Conservation (phyloP, 2,888 invertebrate genomes). For the Scelioninae gen. 1 region DNA sequence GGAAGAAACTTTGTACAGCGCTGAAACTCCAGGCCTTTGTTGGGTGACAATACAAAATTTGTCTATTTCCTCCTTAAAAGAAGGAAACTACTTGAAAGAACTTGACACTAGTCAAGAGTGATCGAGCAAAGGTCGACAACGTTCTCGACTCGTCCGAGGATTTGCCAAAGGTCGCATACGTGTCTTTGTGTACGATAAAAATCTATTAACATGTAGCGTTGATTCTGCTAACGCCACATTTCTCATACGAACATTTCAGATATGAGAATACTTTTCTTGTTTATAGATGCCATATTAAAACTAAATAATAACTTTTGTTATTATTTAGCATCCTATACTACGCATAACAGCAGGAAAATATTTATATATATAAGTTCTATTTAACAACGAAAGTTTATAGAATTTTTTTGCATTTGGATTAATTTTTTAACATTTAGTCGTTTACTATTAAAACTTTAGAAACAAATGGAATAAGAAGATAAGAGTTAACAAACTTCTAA, state of each 20-base stretch:
- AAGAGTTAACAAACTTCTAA: too few relatives aligned
- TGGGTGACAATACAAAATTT: conserved; percentile 47
- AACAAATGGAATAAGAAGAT: too few relatives aligned
- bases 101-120: conserved; percentile 52
- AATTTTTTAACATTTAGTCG: too few relatives aligned
- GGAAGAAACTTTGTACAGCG: conserved; percentile 15
- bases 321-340: not conserved
- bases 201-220: conserved; percentile 33
- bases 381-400: too few relatives aligned
- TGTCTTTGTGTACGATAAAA: conserved; percentile 49
- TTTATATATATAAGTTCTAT: not conserved
- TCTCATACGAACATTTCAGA: conserved; percentile 32
- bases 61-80: conserved; percentile 57
- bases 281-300: not conserved
- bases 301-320: conserved; percentile 5
- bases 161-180: conserved; percentile 53
- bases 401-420: too few relatives aligned
- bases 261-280: conserved; percentile 15
- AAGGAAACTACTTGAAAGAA: conserved; percentile 31
- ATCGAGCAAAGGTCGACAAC: conserved; percentile 59
- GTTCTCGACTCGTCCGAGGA: conserved; percentile 41
- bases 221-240: conserved; percentile 38
- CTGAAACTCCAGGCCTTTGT: conserved; percentile 17
- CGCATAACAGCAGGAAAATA: not conserved
- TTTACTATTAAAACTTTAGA: too few relatives aligned